Conservation (phyloP, 1,140 invertebrate genomes). For the Pentalonia nigronervosa region DNA sequence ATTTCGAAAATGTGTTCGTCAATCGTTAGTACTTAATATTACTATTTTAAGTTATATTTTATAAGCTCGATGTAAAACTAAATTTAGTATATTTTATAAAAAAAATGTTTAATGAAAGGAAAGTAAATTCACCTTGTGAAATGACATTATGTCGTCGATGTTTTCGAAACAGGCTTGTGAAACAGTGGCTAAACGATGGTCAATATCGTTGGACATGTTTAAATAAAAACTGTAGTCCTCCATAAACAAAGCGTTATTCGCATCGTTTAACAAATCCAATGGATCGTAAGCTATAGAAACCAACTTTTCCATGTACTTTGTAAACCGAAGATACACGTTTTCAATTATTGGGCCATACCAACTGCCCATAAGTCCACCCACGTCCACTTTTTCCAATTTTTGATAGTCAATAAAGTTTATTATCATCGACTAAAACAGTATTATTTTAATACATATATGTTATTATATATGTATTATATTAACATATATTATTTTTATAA, state of each 20-base stretch:
- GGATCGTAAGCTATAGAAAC: slow-evolving; percentile 74
- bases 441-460: neutral
- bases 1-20: no score
- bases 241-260: slow-evolving; percentile 72
- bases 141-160: slow-evolving; percentile 74
- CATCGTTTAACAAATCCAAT: slow-evolving; percentile 73
- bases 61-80: neutral
- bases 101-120: neutral
- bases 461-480: no score
- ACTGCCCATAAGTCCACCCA: slow-evolving; percentile 79
- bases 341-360: slow-evolving; percentile 68
- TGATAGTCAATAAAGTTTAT: slow-evolving; percentile 79
- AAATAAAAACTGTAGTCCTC: slow-evolving; percentile 71
- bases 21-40: neutral
- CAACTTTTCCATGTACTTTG: slow-evolving; percentile 74
- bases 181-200: slow-evolving; percentile 77
- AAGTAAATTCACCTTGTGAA: slow-evolving; percentile 66
- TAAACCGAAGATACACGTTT: slow-evolving; percentile 76
- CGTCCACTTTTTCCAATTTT: slow-evolving; percentile 88
- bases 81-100: neutral
- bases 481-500: no score
- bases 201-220: slow-evolving; percentile 71
- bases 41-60: neutral
- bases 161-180: slow-evolving; percentile 80
- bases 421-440: slow-evolving; percentile 72